Evolutionary conservation across 1,140 invertebrate species (phyloP).

Genomic region (Halictus rubicundus): DNA sequence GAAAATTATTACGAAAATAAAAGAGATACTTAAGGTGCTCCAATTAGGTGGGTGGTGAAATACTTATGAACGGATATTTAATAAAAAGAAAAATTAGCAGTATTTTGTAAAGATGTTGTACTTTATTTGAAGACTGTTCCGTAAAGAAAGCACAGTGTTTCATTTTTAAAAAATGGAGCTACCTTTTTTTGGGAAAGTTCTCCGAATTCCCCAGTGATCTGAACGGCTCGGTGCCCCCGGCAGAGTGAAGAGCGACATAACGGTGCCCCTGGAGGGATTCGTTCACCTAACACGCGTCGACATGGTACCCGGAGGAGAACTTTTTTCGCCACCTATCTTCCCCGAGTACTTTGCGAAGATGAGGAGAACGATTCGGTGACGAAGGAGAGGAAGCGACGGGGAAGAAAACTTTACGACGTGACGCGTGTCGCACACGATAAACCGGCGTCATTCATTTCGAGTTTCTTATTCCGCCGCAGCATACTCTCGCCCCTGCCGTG

Average conservation of each 20-base stretch:
- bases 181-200: background rate
- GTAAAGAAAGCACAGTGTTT: background rate
- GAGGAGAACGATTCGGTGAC: constrained; percentile 30
- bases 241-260: background rate
- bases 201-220: background rate
- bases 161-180: background rate
- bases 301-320: constrained; percentile 13
- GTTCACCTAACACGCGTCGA: constrained; percentile 43
- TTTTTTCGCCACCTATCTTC: constrained; percentile 40
- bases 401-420: constrained; percentile 64
- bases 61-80: too few species aligned
- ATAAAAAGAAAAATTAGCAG: too few species aligned
- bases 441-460: constrained; percentile 23
- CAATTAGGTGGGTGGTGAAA: too few species aligned
- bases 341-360: constrained; percentile 40
- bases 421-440: constrained; percentile 66
- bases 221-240: background rate
- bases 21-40: too few species aligned
- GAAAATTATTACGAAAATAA: too few species aligned
- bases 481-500: too few species aligned
- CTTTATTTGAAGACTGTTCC: too few species aligned
- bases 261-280: constrained; percentile 13
- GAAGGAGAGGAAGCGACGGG: constrained; percentile 4
- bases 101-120: too few species aligned
- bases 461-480: constrained; percentile 15